Conservation (phyloP, 2,888 invertebrate genomes). For the Eristalis arbustorum region DNA sequence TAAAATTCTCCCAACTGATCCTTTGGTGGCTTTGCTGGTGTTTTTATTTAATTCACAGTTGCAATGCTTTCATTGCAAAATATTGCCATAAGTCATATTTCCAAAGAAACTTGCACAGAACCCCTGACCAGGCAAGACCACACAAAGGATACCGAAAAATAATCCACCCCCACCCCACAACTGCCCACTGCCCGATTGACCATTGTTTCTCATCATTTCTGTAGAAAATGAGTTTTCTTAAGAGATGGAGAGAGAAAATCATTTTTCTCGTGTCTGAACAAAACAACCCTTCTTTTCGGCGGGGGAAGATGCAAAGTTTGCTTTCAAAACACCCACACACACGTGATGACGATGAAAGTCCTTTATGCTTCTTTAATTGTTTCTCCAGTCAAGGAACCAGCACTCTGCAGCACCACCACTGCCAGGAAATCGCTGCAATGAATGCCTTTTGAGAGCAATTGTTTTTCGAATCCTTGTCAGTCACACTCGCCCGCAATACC, state of each 20-base stretch:
- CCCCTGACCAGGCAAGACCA: neutral
- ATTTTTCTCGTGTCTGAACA: conserved; percentile 18
- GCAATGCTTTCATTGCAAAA: neutral
- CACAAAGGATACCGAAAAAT: conserved; percentile 25
- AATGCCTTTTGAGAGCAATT: conserved; percentile 48
- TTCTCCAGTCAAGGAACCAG: conserved; percentile 6
- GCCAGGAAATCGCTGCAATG: conserved; percentile 7
- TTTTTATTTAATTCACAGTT: neutral
- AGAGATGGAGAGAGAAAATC: conserved; percentile 8
- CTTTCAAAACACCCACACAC: neutral
- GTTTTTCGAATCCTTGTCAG: conserved; percentile 5
- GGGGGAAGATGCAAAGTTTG: neutral
- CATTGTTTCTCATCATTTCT: conserved; percentile 29
- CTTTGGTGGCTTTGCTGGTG: neutral
- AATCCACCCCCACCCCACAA: conserved; percentile 9
- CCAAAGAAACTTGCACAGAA: neutral
- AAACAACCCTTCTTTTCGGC: neutral
- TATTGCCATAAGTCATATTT: neutral
- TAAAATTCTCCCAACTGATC: neutral
- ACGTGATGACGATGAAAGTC: neutral
- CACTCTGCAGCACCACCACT: conserved; percentile 2
- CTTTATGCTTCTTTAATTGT: conserved; percentile 24
- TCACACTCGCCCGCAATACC: neutral
- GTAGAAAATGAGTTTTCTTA: conserved; percentile 26
- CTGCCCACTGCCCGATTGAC: conserved; percentile 5